Percentiles rank a stretch among this genome's conserved stretches.
These are phyloP conservation scores for Drosophila gunungcola DNA, from an alignment of 1,140 invertebrate species.

Conservation along the genomic window DNA sequence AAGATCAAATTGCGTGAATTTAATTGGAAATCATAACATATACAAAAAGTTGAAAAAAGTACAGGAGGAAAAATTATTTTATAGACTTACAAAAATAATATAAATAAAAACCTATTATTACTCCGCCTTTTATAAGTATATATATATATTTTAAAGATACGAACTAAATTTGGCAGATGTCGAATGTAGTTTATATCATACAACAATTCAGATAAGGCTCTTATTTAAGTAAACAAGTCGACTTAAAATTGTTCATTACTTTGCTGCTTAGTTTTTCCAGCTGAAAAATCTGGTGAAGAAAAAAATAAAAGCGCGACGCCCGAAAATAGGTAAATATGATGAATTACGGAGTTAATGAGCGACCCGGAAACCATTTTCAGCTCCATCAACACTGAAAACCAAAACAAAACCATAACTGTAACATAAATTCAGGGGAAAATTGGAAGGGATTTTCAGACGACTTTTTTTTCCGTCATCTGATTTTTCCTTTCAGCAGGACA, in stretches of 20 bases:
- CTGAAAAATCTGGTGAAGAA: not conserved
- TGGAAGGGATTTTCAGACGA: slow-evolving; percentile 15
- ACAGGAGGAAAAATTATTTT: no score
- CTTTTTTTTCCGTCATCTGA: slow-evolving; percentile 14
- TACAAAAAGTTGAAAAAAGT: slow-evolving; percentile 15
- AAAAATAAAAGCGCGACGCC: not conserved
- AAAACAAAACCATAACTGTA: slow-evolving; percentile 35
- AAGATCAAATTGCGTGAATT: slow-evolving; percentile 25
- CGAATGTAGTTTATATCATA: no score
- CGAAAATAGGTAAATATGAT: slow-evolving; percentile 66
- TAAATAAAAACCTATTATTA: no score
- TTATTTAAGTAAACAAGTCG: no score
- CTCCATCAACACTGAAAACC: slow-evolving; percentile 36
- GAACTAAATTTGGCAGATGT: no score
- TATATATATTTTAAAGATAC: no score
- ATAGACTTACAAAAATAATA: no score
- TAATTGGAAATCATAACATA: slow-evolving; percentile 46
- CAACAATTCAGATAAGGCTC: no score
- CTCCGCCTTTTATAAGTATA: no score
- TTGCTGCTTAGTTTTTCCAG: not conserved
- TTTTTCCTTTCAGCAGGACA: slow-evolving; percentile 22
- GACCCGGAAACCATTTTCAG: slow-evolving; percentile 67
- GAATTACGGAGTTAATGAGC: slow-evolving; percentile 73
- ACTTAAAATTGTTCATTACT: no score
- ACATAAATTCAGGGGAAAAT: slow-evolving; percentile 17